These are phyloP conservation scores for Sylvilagus bachmani DNA, from an alignment of 2,113 vertebrate species.

Conservation along the genomic window DNA sequence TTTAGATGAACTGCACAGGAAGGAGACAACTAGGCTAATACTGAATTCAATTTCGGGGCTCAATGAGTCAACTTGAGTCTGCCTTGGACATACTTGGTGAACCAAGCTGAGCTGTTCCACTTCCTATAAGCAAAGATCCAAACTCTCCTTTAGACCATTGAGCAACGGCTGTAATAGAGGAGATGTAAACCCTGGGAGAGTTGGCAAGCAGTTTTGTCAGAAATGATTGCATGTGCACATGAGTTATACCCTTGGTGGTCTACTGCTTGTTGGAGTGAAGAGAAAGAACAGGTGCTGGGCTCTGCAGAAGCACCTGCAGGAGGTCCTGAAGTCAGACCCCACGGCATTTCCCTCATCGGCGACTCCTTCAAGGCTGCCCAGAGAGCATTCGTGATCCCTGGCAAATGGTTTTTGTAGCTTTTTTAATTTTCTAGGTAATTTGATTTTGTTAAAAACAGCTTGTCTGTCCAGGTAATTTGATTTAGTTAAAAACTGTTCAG, in stretches of 20 bases:
- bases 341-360: background rate
- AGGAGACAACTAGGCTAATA: background rate
- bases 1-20: too few relatives aligned
- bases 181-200: background rate
- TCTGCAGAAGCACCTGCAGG: rapidly evolving
- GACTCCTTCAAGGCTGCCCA: background rate
- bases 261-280: background rate
- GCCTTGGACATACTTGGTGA: background rate
- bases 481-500: background rate
- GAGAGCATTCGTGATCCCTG: background rate
- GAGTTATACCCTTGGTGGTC: background rate
- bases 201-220: background rate
- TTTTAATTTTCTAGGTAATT: too few relatives aligned
- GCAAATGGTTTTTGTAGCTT: background rate
- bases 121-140: background rate
- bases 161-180: background rate
- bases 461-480: background rate
- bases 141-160: background rate
- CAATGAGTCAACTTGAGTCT: background rate
- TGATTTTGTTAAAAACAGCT: background rate
- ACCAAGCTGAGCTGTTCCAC: background rate
- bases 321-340: too few relatives aligned
- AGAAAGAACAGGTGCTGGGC: background rate
- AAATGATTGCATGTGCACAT: background rate
- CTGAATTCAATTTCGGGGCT: background rate